Evolutionary conservation across 2,888 invertebrate genomes (phyloP).

Genomic region (Asteroscopus sphinx): DNA sequence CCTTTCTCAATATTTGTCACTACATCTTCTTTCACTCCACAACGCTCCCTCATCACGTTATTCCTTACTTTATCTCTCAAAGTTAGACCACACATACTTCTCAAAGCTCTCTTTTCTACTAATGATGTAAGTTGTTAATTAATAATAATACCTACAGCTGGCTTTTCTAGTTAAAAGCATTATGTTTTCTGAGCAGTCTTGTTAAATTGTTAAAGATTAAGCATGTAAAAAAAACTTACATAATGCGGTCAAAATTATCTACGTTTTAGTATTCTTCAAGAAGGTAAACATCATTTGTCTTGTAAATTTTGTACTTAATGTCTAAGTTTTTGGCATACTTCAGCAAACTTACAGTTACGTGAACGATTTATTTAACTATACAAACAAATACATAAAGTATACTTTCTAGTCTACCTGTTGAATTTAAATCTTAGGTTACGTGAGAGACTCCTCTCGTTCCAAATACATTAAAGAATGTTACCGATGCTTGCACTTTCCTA

Average conservation of each 20-base stretch:
- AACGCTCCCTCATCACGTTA: too few relatives aligned
- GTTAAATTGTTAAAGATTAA: neutral
- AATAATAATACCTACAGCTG: too few relatives aligned
- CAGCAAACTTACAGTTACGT: constrained; percentile 61
- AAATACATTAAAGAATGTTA: constrained; percentile 35
- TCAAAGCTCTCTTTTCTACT: too few relatives aligned
- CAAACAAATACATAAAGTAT: constrained; percentile 52
- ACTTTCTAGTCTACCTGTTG: constrained; percentile 77
- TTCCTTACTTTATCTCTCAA: too few relatives aligned
- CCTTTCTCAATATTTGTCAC: too few relatives aligned
- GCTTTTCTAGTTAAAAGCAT: constrained; percentile 6
- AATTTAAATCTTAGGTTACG: constrained; percentile 76
- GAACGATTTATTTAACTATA: constrained; percentile 52
- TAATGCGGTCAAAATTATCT: constrained; percentile 25
- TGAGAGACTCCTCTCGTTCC: constrained; percentile 57
- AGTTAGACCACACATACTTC: too few relatives aligned
- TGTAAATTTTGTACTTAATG: constrained; percentile 29
- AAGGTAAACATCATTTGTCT: constrained; percentile 32
- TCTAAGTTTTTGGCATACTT: constrained; percentile 28
- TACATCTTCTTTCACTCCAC: too few relatives aligned
- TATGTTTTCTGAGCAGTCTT: constrained; percentile 10
- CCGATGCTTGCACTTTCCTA: constrained; percentile 33
- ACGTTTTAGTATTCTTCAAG: constrained; percentile 6
- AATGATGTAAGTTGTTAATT: too few relatives aligned
- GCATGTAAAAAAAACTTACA: too few relatives aligned